Percentiles rank a stretch among this genome's conserved stretches.
Evolutionary conservation across 1,140 invertebrate species (phyloP).

Genomic region (Drosophila biarmipes): DNA sequence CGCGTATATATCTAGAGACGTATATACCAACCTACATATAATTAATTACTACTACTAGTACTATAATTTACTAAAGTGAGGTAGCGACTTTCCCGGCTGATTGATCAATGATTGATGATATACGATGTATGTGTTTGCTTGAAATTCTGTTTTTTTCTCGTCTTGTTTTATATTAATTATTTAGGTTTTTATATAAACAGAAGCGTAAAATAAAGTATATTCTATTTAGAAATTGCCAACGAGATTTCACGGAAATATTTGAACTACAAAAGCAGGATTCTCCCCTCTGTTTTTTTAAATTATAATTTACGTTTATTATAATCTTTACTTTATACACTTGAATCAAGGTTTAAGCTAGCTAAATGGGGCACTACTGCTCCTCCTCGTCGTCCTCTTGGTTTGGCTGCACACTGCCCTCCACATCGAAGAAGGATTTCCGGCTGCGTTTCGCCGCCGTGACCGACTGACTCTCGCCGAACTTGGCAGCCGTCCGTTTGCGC

Average conservation of each 20-base stretch:
- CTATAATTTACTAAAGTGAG: conserved; percentile 36
- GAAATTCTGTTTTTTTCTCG: conserved; percentile 64
- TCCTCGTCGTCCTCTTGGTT: conserved; percentile 41
- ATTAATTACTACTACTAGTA: conserved; percentile 50
- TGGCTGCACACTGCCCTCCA: conserved; percentile 38
- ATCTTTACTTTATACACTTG: conserved; percentile 6
- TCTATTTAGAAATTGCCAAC: conserved; percentile 66
- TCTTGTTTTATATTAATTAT: conserved; percentile 78
- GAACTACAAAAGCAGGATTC: background rate
- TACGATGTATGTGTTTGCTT: conserved; percentile 64
- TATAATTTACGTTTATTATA: conserved; percentile 3
- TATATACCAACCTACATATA: conserved; percentile 39
- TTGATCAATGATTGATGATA: conserved; percentile 55
- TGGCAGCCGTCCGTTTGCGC: conserved; percentile 91
- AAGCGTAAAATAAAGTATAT: conserved; percentile 78
- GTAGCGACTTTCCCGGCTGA: conserved; percentile 35
- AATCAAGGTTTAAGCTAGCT: background rate
- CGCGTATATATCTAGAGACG: conserved; percentile 49
- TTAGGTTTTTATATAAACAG: conserved; percentile 80
- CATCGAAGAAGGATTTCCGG: conserved; percentile 66
- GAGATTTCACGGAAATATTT: background rate
- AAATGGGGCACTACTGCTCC: background rate
- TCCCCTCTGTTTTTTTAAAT: background rate
- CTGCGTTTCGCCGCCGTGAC: conserved; percentile 58
- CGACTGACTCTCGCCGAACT: conserved; percentile 47